A percentile compares a stretch with the other conserved stretches of the same genome.
phyloP scores from a whole-genome alignment of 2,113 vertebrate genomes.

The Seriola dumerili region DNA sequence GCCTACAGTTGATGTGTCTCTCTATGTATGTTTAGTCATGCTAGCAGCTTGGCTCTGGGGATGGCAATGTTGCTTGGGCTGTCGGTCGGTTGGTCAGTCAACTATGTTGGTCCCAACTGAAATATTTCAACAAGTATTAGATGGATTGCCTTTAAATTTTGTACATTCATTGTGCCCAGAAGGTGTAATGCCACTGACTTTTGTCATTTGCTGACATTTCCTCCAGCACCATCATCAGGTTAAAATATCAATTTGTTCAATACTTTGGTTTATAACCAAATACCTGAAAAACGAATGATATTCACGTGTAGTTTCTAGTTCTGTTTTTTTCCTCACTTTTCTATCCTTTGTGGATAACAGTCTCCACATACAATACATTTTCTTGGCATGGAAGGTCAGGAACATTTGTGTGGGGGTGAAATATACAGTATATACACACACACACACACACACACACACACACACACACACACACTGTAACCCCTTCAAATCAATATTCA shows the following conservation, averaged over 20 bases:
- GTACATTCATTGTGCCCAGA: background rate
- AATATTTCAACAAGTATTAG: background rate
- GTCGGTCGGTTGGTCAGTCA: no score
- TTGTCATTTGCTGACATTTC: background rate
- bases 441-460: constrained; percentile 10
- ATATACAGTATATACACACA: background rate
- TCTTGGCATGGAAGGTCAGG: constrained; percentile 39
- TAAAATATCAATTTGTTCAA: background rate
- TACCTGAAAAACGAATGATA: background rate
- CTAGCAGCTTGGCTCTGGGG: background rate
- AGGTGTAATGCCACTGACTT: background rate
- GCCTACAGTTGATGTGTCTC: background rate
- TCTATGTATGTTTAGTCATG: background rate
- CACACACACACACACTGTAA: background rate
- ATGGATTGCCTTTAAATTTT: background rate
- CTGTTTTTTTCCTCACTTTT: background rate
- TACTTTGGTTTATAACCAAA: background rate
- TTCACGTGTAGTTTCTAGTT: background rate
- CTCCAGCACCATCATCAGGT: background rate
- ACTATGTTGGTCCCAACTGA: background rate
- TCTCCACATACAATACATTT: constrained; percentile 8
- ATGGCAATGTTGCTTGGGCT: no score
- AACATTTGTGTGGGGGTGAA: constrained; percentile 1
- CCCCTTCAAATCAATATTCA: constrained; percentile 37
- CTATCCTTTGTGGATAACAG: background rate